Percentiles rank a stretch among this genome's conserved stretches.
These are phyloP conservation scores for Prostheceraeus crozeri DNA, from an alignment of 2,888 invertebrate genomes.

Conservation along the genomic window DNA sequence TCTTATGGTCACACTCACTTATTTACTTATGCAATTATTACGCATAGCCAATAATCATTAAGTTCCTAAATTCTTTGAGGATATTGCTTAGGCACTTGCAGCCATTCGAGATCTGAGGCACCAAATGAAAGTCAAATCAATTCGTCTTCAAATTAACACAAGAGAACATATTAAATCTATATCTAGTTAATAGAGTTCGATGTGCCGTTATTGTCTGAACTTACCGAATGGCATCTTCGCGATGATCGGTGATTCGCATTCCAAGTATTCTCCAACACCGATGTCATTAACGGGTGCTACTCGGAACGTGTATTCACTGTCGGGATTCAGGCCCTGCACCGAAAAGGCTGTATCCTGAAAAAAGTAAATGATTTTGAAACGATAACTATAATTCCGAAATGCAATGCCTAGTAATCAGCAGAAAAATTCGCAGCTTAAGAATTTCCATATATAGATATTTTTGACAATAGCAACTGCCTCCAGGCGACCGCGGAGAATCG, in stretches of 20 bases:
- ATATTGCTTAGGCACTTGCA: too few species aligned
- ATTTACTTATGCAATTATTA: too few species aligned
- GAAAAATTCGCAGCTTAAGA: not conserved
- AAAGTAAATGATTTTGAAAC: constrained; percentile 49
- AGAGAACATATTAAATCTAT: not conserved
- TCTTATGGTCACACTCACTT: too few species aligned
- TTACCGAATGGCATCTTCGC: constrained; percentile 73
- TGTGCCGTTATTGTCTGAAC: constrained; percentile 38
- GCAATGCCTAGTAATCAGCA: not conserved
- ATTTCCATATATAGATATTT: not conserved
- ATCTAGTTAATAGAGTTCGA: too few species aligned
- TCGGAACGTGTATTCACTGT: constrained; percentile 92
- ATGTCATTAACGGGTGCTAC: constrained; percentile 89
- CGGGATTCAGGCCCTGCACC: constrained; percentile 87
- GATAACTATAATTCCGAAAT: not conserved
- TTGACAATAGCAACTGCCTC: too few species aligned
- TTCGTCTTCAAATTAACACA: not conserved
- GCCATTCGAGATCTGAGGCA: too few species aligned
- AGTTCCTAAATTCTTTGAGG: too few species aligned
- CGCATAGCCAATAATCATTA: too few species aligned
- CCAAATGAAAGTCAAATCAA: not conserved
- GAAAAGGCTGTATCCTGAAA: constrained; percentile 74
- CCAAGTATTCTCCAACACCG: constrained; percentile 76
- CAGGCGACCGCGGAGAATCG: too few species aligned
- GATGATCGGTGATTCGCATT: constrained; percentile 77